phyloP scores from a whole-genome alignment of 2,113 vertebrate genomes.

The Apeltes quadracus region DNA sequence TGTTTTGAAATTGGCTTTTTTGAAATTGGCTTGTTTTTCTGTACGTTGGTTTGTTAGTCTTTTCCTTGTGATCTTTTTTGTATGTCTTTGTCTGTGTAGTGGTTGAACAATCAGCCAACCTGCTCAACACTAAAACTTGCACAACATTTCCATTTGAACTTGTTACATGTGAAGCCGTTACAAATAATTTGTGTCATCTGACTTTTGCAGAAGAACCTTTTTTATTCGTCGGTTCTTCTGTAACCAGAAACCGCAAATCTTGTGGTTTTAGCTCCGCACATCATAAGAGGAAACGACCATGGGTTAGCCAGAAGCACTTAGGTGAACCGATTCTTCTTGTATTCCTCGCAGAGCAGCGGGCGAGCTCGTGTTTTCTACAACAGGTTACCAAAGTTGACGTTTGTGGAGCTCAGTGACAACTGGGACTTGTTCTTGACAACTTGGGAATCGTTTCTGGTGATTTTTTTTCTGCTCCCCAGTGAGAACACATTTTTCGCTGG shows the following conservation, averaged over 20 bases:
- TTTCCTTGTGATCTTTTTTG: slow-evolving; percentile 3
- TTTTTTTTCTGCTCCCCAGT: background rate
- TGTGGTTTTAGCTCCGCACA: background rate
- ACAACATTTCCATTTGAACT: slow-evolving; percentile 59
- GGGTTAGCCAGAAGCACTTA: slow-evolving; percentile 16
- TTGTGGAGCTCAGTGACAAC: slow-evolving; percentile 15
- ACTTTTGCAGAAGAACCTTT: background rate
- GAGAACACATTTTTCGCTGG: slow-evolving; percentile 29
- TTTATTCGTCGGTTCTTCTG: too few species aligned
- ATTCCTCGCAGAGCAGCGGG: background rate
- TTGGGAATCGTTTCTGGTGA: background rate
- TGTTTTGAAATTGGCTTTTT: too few species aligned
- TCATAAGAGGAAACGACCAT: background rate
- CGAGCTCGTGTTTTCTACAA: background rate
- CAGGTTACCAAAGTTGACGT: slow-evolving; percentile 46
- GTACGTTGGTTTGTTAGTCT: slow-evolving; percentile 46
- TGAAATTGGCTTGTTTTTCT: too few species aligned
- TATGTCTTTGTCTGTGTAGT: slow-evolving; percentile 26
- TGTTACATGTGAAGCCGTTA: slow-evolving; percentile 7
- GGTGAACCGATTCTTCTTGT: background rate
- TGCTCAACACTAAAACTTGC: slow-evolving; percentile 42
- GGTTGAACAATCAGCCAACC: slow-evolving; percentile 9
- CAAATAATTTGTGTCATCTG: background rate
- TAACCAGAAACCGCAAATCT: slow-evolving; percentile 31
- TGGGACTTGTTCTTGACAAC: slow-evolving; percentile 36